phyloP scores from a whole-genome alignment of 2,797 vertebrate species.

The Onychomys torridus region DNA sequence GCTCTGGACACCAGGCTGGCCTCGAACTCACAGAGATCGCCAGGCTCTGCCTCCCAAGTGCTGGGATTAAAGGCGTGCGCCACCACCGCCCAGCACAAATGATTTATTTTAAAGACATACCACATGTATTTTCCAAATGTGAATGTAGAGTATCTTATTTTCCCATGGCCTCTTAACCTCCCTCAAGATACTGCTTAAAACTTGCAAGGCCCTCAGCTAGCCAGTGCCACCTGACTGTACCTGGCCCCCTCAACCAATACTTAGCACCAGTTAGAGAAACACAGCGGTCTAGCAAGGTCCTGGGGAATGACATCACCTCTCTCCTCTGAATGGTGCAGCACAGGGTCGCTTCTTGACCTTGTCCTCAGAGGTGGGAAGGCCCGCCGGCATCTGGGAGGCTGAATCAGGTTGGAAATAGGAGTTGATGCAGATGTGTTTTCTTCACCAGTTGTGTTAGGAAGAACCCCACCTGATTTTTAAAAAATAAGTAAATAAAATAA shows the following conservation, averaged over 20 bases:
- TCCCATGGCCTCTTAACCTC: not conserved
- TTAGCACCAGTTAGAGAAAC: not conserved
- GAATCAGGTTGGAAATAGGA: not conserved
- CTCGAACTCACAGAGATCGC: too few species aligned
- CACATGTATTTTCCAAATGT: not conserved
- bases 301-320: slow-evolving; percentile 85
- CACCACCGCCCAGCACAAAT: too few species aligned
- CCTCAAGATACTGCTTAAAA: not conserved
- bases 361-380: slow-evolving; percentile 66
- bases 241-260: not conserved
- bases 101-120: not conserved
- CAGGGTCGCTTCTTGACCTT: slow-evolving; percentile 88
- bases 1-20: too few species aligned
- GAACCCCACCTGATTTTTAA: slow-evolving; percentile 75
- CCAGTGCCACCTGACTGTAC: not conserved
- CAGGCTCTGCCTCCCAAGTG: too few species aligned
- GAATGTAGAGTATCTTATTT: not conserved
- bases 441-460: slow-evolving; percentile 72
- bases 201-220: not conserved
- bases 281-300: not conserved
- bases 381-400: not conserved
- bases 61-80: too few species aligned
- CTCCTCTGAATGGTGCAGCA: slow-evolving; percentile 81
- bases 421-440: slow-evolving; percentile 57
- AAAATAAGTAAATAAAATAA: slow-evolving; percentile 33